Conservation (phyloP, 2,888 invertebrate species). For the Carpatolechia fugitivella region DNA sequence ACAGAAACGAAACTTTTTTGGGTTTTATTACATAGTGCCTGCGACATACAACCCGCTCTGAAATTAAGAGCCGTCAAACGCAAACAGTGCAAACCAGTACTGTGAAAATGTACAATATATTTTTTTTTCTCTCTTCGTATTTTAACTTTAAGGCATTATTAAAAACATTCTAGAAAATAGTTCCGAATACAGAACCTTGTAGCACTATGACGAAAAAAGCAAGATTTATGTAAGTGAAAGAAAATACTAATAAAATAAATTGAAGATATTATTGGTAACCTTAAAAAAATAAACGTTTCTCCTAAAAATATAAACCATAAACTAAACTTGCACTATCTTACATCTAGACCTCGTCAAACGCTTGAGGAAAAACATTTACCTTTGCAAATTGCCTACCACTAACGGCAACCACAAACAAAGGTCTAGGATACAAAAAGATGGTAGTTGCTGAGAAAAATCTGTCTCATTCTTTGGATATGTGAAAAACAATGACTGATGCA, state of each 20-base stretch:
- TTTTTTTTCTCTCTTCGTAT: not conserved
- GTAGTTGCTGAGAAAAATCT: slow-evolving; percentile 20
- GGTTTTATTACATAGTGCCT: slow-evolving; percentile 10
- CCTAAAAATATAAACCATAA: no score
- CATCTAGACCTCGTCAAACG: no score
- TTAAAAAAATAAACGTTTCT: no score
- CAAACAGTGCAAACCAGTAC: not conserved
- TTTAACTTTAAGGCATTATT: no score
- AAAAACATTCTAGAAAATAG: no score
- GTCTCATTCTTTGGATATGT: slow-evolving; percentile 21
- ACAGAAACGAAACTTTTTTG: not conserved
- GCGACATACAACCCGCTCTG: not conserved
- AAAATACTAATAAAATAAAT: no score
- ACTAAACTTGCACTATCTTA: no score
- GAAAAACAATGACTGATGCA: slow-evolving; percentile 42
- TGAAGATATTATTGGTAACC: no score
- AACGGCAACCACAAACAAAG: not conserved
- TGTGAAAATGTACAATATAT: not conserved
- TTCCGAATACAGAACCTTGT: no score
- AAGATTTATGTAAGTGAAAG: no score
- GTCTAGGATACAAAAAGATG: not conserved
- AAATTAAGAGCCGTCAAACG: slow-evolving; percentile 14
- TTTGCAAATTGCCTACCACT: not conserved
- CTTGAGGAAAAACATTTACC: slow-evolving; percentile 1
- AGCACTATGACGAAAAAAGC: no score